phyloP scores from a whole-genome alignment of 2,113 vertebrate species.

The Tachysurus vachellii region DNA sequence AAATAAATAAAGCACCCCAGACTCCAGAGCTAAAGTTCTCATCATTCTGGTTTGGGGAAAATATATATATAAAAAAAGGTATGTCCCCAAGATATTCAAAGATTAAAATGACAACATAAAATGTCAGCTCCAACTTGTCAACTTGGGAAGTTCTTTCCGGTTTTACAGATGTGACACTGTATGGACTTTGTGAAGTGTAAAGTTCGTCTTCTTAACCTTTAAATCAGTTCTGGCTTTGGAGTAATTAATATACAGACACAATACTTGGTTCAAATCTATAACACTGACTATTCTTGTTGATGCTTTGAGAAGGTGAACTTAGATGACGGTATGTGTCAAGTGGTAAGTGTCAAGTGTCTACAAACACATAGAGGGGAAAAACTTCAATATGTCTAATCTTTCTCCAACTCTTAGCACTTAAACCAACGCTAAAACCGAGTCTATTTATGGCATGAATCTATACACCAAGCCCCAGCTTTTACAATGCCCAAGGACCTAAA shows the following conservation, averaged over 20 bases:
- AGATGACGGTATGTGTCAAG: not conserved
- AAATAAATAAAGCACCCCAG: no score
- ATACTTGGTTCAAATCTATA: not conserved
- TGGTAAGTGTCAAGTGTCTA: not conserved
- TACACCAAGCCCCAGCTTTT: not conserved
- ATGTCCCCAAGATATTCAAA: no score
- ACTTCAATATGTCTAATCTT: not conserved
- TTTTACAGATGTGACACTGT: no score
- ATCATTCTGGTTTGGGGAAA: no score
- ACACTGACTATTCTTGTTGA: not conserved
- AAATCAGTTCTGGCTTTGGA: not conserved
- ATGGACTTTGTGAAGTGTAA: no score
- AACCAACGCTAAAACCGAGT: no score
- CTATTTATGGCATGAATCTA: not conserved
- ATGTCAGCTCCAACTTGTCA: no score
- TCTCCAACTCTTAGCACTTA: not conserved
- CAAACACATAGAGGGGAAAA: not conserved
- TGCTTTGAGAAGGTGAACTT: not conserved
- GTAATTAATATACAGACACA: not conserved
- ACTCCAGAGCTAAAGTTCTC: no score
- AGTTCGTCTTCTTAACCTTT: not conserved
- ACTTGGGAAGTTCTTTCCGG: no score
- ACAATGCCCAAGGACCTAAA: not conserved
- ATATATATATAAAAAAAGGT: no score
- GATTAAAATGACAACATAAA: not conserved